These are phyloP conservation scores for Nomada flava DNA, from an alignment of 2,888 invertebrate species.

Conservation along the genomic window DNA sequence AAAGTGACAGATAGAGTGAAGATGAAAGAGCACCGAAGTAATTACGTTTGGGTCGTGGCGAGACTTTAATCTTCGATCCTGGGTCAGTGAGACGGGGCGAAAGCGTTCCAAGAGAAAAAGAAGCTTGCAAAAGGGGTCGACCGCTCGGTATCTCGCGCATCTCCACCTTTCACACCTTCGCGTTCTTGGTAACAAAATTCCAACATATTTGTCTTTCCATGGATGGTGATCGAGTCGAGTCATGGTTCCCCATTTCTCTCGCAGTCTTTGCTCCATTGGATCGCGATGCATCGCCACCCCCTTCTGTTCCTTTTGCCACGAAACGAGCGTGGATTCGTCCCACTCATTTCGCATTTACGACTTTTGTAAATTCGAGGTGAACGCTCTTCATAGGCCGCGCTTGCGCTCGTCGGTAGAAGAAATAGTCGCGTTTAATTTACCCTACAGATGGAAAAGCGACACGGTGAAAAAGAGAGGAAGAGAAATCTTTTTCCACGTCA, in stretches of 20 bases:
- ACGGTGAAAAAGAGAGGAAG: not conserved
- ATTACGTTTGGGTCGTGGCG: conserved; percentile 72
- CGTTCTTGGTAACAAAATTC: conserved; percentile 19
- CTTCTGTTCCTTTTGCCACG: conserved; percentile 25
- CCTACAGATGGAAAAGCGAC: not conserved
- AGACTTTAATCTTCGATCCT: conserved; percentile 76
- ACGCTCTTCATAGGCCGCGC: conserved; percentile 17
- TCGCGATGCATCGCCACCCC: conserved; percentile 21
- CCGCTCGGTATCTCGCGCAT: conserved; percentile 29
- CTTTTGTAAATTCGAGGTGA: conserved; percentile 43
- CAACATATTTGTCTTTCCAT: conserved; percentile 41
- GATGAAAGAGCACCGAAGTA: conserved; percentile 76
- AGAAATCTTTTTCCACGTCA: not conserved
- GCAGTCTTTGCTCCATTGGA: conserved; percentile 9
- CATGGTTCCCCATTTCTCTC: not conserved
- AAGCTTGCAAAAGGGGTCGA: conserved; percentile 10
- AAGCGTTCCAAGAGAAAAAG: not conserved
- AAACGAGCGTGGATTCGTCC: conserved; percentile 40
- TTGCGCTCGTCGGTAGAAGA: not conserved
- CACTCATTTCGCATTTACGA: conserved; percentile 41
- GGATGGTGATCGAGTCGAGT: conserved; percentile 4
- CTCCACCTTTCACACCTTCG: conserved; percentile 39
- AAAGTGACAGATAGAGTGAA: conserved; percentile 71
- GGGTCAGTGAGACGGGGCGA: conserved; percentile 16
- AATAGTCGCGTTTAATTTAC: conserved; percentile 18